Base-by-base conservation (phyloP, 2,888 invertebrate species). In the Lasioglossum oenotherae region DNA sequence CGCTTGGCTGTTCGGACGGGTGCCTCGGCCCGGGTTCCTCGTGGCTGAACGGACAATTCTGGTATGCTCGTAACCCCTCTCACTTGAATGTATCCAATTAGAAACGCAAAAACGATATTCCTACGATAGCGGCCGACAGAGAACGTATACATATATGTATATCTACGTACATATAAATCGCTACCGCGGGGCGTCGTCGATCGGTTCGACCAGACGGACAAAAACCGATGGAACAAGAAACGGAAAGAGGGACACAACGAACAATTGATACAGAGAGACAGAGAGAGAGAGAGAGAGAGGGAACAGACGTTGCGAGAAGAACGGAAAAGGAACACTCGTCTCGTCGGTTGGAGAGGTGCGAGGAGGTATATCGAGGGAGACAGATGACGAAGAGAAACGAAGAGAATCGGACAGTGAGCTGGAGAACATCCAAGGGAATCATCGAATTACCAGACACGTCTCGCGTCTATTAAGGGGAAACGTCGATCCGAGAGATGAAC, bases 281-380 rank as follows among this genome's bases (percentile, higher is more conserved):
- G 16, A 6, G 19, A 67, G 31, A 31, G 1, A 31, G 19, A 19
- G 0, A 23, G 19, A 53, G 23, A 31, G 19, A 19, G 35, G 35
- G 35, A 35, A 35, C 35, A 1, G 31, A 35, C 35, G 35, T 67
- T 8, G 8, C 3, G 8, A 3, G 19, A 67, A 35, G 31, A 35
- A 35, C 8, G 67, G 23, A 67, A 16, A 27, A 31, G 16, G 14
- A 67, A 67, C 67, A 67, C 16, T 91, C 86, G 90, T 92, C 92
- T 87, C 86, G 90, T 93, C 92, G 88, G 88, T 91, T 93, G 93
- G 93, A 93, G 93, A 93, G 92, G 92, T 91, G 92, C 92, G 91
- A 92, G 89, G 86, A 81, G 46, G 78, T 60, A 73, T 71, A 35
- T 23, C 57, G 12, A 60, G 67, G 75, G 16, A 16, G 64, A 31